Evolutionary conservation across 2,888 invertebrate species (phyloP), one percentile per base, ranked within the genome.

Genomic region (Unio delphinus): DNA sequence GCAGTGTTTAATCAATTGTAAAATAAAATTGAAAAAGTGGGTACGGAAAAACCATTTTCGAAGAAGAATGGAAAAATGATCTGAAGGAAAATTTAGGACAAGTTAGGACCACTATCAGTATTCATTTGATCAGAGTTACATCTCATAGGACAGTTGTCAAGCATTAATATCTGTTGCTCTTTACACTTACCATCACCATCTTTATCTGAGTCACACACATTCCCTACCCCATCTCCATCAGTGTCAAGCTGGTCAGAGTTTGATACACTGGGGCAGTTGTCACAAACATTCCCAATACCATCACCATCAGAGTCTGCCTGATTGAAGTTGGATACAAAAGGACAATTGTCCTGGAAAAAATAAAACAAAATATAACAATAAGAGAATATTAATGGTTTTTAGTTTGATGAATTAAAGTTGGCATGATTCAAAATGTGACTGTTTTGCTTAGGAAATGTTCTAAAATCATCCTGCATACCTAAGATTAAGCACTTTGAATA

Each of bases 171-270:
- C 45, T 45, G 45, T 45, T 45, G 30, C 61, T 61, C 61, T 30
- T 30, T 61, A 45, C 45, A 61, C 61, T 23, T 61, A 58, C 76
- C 74, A 64, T 79, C 77, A 26, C 73, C 72, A 61, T 80, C 80
- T 34, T 70, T 73, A 65, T 80, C 79, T 18, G 66, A 64, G 61
- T 82, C 83, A 74, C 83, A 84, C 4, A 70, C 75, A 64, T 84
- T 83, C 3, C 85, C 85, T 6, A 71, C 67, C 4, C 75, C 72
- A 61, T 85, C 80, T 5, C 73, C 69, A 63, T 85, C 80, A 6
- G 76, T 93, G 66, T 85, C 83, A 4, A 70, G 64, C 67, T 85
- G 83, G 61, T 74, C 73, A 61, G 66, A n/a, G 61, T 85, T 85
- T 26, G 69, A 65, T 1, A 65, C 60, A 28, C 55, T 65, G 6